These are phyloP conservation scores for Todiramphus chloris DNA, from an alignment of 2,113 vertebrate genomes.

Conservation along the genomic window DNA sequence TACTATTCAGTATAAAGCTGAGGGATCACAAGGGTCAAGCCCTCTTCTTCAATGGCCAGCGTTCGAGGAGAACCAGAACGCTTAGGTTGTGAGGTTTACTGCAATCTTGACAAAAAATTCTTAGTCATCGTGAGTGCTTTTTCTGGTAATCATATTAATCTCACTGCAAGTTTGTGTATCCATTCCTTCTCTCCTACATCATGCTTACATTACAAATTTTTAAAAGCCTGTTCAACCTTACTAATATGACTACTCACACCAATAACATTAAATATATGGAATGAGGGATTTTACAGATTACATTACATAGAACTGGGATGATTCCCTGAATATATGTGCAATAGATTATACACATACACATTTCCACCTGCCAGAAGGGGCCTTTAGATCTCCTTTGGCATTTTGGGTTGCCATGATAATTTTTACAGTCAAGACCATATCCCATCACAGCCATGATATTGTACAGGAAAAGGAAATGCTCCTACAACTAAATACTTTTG, in stretches of 20 bases:
- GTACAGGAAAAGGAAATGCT: not conserved
- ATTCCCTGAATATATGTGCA: not conserved
- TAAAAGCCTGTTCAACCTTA: not conserved
- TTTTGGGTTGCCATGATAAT: not conserved
- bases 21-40: no score
- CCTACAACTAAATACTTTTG: not conserved
- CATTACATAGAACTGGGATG: not conserved
- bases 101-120: not conserved
- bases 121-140: not conserved
- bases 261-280: not conserved
- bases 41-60: no score
- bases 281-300: not conserved
- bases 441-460: fast-evolving
- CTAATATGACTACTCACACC: not conserved
- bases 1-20: no score
- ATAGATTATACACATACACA: not conserved
- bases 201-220: not conserved
- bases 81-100: not conserved
- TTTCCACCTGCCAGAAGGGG: not conserved
- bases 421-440: not conserved
- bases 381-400: not conserved
- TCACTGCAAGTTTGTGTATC: not conserved
- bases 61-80: no score
- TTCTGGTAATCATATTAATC: not conserved
- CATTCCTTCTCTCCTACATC: not conserved